phyloP scores from a whole-genome alignment of 2,113 vertebrate species.

The Chaetodon auriga region DNA sequence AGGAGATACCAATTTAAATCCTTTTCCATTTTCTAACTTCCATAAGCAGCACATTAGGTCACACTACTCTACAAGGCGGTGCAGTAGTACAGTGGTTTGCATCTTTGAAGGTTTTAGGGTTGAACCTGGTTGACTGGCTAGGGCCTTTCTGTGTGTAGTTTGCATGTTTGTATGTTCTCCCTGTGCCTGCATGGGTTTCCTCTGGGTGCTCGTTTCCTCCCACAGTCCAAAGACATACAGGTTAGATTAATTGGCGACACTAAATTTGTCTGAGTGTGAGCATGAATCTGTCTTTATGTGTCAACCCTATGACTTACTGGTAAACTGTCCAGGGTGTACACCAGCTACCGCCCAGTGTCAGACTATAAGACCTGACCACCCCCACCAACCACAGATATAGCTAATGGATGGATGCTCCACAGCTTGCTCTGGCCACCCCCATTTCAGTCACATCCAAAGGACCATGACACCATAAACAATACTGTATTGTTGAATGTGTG shows the following conservation, averaged over 20 bases:
- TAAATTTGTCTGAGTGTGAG: not conserved
- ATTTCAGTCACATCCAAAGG: not conserved
- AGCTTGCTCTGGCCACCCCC: not conserved
- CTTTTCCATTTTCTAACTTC: constrained; percentile 17
- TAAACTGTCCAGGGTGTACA: too few species aligned
- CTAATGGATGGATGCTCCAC: not conserved
- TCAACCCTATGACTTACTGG: too few species aligned
- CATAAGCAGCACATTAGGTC: not conserved
- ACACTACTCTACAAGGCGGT: not conserved
- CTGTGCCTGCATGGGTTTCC: not conserved
- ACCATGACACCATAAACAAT: not conserved
- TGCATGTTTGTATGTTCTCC: not conserved
- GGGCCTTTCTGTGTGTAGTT: too few species aligned
- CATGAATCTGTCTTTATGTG: not conserved
- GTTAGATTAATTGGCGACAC: not conserved
- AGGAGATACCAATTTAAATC: not conserved
- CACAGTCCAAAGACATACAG: not conserved
- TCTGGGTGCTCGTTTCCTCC: not conserved
- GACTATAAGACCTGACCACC: too few species aligned
- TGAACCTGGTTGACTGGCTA: too few species aligned
- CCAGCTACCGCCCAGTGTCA: too few species aligned
- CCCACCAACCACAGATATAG: not conserved
- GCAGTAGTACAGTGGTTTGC: not conserved
- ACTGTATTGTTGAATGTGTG: not conserved
- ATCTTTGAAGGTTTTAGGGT: not conserved